Conservation (phyloP, 2,797 vertebrate species). For the Scolopax bukidnonensis region DNA sequence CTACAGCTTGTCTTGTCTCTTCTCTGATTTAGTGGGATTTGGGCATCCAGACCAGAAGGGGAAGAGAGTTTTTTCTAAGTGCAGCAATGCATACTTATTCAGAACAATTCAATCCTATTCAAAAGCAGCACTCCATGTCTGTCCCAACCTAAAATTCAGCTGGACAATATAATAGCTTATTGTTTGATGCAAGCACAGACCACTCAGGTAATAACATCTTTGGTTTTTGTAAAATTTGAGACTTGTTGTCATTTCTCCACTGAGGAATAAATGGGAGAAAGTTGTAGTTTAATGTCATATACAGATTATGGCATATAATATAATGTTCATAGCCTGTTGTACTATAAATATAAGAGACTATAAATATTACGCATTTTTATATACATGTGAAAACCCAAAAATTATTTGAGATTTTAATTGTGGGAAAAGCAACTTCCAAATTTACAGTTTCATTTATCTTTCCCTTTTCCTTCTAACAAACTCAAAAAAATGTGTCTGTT, state of each 20-base stretch:
- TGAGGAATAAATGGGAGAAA: background rate
- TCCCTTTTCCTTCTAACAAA: background rate
- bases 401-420: background rate
- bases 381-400: background rate
- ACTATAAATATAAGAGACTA: background rate
- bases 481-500: background rate
- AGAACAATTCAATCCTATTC: background rate
- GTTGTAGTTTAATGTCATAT: background rate
- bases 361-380: background rate
- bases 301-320: background rate
- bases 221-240: background rate
- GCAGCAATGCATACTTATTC: background rate
- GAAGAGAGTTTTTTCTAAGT: background rate
- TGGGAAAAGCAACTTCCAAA: background rate
- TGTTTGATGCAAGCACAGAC: background rate
- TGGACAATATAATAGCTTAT: background rate
- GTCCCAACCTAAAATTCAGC: background rate
- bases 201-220: background rate
- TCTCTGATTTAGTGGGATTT: conserved; percentile 2
- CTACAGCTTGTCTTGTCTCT: conserved; percentile 8
- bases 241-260: background rate
- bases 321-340: background rate
- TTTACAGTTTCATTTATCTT: background rate
- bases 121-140: background rate
- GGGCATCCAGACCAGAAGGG: background rate